A percentile compares a stretch with the other conserved stretches of the same genome.
Evolutionary conservation across 2,888 invertebrate species (phyloP).

Genomic region (Tachina grossa): DNA sequence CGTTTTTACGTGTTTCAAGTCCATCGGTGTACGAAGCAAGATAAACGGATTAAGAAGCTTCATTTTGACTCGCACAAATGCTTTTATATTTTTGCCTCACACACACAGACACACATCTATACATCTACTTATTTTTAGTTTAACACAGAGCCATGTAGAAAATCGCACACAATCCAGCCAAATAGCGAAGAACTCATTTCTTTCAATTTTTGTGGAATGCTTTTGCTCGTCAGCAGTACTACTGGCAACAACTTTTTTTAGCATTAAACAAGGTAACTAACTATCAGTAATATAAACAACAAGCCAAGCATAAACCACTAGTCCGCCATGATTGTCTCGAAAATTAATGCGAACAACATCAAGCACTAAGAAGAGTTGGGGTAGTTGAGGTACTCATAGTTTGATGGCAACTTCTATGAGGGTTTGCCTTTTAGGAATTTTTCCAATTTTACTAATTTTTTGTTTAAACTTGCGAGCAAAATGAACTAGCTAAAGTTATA

Average conservation of each 20-base stretch:
- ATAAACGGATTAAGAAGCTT: slow-evolving; percentile 82
- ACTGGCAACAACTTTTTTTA: slow-evolving; percentile 52
- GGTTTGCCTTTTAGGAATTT: background rate
- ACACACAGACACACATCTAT: background rate
- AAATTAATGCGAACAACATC: slow-evolving; percentile 60
- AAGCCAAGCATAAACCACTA: slow-evolving; percentile 65
- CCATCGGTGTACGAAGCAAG: slow-evolving; percentile 83
- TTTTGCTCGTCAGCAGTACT: background rate
- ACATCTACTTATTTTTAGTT: background rate
- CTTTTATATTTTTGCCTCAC: slow-evolving; percentile 1
- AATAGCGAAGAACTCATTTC: slow-evolving; percentile 12
- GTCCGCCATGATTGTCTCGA: slow-evolving; percentile 69
- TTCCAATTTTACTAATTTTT: slow-evolving; percentile 44
- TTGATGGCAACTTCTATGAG: background rate
- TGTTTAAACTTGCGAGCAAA: background rate
- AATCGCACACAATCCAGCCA: slow-evolving; percentile 13
- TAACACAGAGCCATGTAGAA: background rate
- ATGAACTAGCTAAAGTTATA: slow-evolving; percentile 19
- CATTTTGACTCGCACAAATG: slow-evolving; percentile 42
- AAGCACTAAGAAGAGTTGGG: slow-evolving; percentile 1
- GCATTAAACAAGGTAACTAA: slow-evolving; percentile 56
- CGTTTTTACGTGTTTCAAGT: slow-evolving; percentile 76
- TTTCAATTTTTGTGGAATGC: slow-evolving; percentile 11
- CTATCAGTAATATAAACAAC: slow-evolving; percentile 60
- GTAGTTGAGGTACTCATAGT: background rate